phyloP scores from a whole-genome alignment of 2,113 vertebrate genomes.

The Deroptyus accipitrinus region DNA sequence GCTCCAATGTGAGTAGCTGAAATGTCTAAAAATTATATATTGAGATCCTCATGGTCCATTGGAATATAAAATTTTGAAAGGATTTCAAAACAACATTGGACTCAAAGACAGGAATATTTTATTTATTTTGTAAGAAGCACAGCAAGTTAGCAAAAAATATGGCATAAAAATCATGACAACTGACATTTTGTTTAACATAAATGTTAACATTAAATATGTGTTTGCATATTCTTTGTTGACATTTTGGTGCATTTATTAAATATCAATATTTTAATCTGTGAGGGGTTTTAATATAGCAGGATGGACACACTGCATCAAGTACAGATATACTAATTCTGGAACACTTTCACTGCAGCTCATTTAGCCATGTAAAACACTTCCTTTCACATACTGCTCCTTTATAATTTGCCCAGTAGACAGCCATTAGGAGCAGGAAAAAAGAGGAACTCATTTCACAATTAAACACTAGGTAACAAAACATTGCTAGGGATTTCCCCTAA shows the following conservation, averaged over 20 bases:
- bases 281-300: background rate
- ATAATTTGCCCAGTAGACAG: background rate
- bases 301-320: background rate
- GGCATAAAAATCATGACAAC: background rate
- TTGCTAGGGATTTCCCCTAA: background rate
- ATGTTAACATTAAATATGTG: background rate
- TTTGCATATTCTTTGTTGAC: background rate
- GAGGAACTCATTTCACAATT: background rate
- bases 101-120: background rate
- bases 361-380: background rate
- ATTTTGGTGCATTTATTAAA: slow-evolving; percentile 23
- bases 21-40: background rate
- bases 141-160: background rate
- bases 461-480: background rate
- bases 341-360: background rate
- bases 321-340: background rate
- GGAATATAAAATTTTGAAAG: background rate
- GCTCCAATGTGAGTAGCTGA: background rate
- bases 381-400: background rate
- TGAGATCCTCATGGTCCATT: background rate
- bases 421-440: background rate
- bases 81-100: background rate
- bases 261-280: slow-evolving; percentile 1
- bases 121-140: slow-evolving; percentile 6
- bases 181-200: slow-evolving; percentile 11